A percentile compares a stretch with the other conserved stretches of the same genome.
phyloP scores from a whole-genome alignment of 1,140 invertebrate species.

The Drosophila tropicalis region DNA sequence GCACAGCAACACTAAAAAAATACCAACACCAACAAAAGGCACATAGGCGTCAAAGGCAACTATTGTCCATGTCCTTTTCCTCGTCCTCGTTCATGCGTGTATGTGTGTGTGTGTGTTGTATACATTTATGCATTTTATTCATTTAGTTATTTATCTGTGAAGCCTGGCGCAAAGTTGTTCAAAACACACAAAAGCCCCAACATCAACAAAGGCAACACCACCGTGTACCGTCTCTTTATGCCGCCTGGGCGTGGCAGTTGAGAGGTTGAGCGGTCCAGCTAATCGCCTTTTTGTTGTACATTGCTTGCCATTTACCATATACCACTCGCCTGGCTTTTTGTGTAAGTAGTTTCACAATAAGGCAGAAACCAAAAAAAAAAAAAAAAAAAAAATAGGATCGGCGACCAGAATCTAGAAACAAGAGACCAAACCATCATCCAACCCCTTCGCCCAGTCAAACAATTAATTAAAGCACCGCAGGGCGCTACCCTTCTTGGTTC shows the following conservation, averaged over 20 bases:
- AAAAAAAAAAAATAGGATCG: background rate
- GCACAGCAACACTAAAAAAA: slow-evolving; percentile 20
- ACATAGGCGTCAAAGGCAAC: slow-evolving; percentile 49
- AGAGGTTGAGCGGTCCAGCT: slow-evolving; percentile 46
- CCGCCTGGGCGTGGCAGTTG: slow-evolving; percentile 47
- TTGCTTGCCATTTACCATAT: slow-evolving; percentile 24
- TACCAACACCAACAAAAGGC: slow-evolving; percentile 18
- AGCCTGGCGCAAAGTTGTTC: slow-evolving; percentile 57
- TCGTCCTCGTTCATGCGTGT: slow-evolving; percentile 17
- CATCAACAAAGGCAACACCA: slow-evolving; percentile 44
- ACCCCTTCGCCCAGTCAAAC: slow-evolving; percentile 49
- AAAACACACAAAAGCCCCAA: slow-evolving; percentile 42
- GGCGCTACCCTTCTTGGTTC: slow-evolving; percentile 39
- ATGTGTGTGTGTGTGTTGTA: slow-evolving; percentile 33
- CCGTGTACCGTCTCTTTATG: background rate
- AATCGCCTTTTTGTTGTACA: slow-evolving; percentile 67
- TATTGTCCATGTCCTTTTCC: slow-evolving; percentile 35
- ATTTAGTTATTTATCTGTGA: slow-evolving; percentile 65
- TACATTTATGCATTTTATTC: slow-evolving; percentile 64
- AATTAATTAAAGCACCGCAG: slow-evolving; percentile 77
- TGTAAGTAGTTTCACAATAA: slow-evolving; percentile 65
- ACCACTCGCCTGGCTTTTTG: slow-evolving; percentile 34
- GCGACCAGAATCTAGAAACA: slow-evolving; percentile 15
- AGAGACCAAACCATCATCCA: slow-evolving; percentile 13
- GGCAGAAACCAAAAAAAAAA: slow-evolving; percentile 11